Base-by-base conservation (phyloP, 1,140 invertebrate species). In the Diachasmimorpha longicaudata region DNA sequence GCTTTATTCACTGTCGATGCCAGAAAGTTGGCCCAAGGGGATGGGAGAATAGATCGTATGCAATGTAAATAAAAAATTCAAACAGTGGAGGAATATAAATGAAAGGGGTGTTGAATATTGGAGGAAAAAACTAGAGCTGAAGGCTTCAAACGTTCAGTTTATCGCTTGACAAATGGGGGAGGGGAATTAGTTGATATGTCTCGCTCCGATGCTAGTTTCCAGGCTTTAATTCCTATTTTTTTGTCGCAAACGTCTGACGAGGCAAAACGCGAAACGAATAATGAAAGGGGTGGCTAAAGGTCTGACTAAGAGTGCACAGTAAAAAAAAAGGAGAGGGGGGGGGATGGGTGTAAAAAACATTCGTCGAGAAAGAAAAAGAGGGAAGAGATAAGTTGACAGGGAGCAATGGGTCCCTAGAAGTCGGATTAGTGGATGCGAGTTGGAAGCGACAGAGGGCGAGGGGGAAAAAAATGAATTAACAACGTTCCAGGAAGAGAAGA, bases 341-440 rank as follows among this genome's bases (percentile, higher is more conserved):
- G n/a, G 6, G 66, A 16, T 19, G 16, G 19, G 66, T n/a, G 16
- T 48, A 42, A 36, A 52, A 42, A 66, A 58, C 42, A n/a, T 0
- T 39, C 19, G 4, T 16, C n/a, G 21, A 16, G 31, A 19, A 23
- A 23, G 36, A 23, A 66, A 73, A 39, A 66, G 2, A 39, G 14
- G 36, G 31, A 39, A 68, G 31, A 68, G 66, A 68, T 68, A 58
- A 73, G 72, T 66, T 73, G 72, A 73, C 72, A 39, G 39, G 55
- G 72, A 73, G 72, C 55, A 73, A 42, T 58, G 72, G 55, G 13
- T 66, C 42, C 21, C 72, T 58, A 23, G 72, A 66, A 66, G 39
- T 37, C 48, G 72, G 72, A 73, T 73, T 73, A 73, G 63, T 55
- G 52, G 37, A 73, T 72, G 70, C 16, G 70, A 58, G 70, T 48